Percentiles rank a stretch among this genome's conserved stretches.
These are phyloP conservation scores for Pygoscelis antarcticus DNA, from an alignment of 2,113 vertebrate species.

Conservation along the genomic window DNA sequence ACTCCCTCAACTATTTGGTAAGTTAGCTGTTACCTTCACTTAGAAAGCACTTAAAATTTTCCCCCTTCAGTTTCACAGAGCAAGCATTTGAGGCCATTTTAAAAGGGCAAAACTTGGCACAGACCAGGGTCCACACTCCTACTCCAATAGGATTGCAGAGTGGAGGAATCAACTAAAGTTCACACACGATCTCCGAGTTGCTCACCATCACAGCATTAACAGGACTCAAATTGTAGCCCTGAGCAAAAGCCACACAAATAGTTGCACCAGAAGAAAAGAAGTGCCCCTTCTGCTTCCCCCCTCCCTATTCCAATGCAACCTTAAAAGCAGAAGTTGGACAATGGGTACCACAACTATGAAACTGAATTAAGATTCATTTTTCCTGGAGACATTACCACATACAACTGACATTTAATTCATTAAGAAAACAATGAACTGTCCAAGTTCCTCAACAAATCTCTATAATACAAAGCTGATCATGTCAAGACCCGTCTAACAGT, in stretches of 20 bases:
- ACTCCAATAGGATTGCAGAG: not conserved
- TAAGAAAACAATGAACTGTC: not conserved
- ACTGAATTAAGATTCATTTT: not conserved
- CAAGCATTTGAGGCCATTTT: not conserved
- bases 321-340: constrained; percentile 43
- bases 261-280: not conserved
- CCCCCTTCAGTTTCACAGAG: not conserved
- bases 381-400: not conserved
- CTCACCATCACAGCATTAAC: constrained; percentile 40
- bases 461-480: not conserved
- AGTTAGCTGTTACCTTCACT: not conserved
- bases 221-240: constrained; percentile 57
- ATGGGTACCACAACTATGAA: not conserved
- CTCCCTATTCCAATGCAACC: not conserved
- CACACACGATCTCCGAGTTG: not conserved
- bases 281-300: not conserved
- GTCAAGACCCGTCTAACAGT: not conserved
- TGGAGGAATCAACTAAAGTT: not conserved
- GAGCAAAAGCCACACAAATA: constrained; percentile 62
- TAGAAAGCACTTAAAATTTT: constrained; percentile 10
- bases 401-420: not conserved
- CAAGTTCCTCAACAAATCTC: not conserved
- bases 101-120: not conserved
- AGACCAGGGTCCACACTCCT: not conserved
- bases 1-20: not conserved